Percentiles rank a stretch among this genome's conserved stretches.
Evolutionary conservation across 2,113 vertebrate species (phyloP).

Genomic region (Stigmatopora argus): DNA sequence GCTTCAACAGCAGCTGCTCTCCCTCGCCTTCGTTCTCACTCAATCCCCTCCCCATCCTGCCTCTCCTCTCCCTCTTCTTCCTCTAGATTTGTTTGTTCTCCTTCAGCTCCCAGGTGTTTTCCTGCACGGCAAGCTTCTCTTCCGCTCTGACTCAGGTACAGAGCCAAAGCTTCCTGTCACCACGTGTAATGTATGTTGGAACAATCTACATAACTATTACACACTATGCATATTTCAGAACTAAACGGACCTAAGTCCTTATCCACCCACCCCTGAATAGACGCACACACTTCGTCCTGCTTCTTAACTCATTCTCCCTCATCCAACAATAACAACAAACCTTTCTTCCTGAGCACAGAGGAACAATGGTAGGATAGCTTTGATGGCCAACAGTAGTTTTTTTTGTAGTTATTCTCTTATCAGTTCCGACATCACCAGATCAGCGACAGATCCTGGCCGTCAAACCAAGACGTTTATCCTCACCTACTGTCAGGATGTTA

Average conservation of each 20-base stretch:
- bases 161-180: slow-evolving; percentile 19
- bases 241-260: neutral
- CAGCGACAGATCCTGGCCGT: slow-evolving; percentile 47
- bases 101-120: slow-evolving; percentile 66
- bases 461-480: slow-evolving; percentile 13
- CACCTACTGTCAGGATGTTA: slow-evolving; percentile 26
- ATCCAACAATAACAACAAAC: slow-evolving; percentile 74
- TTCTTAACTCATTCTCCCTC: slow-evolving; percentile 38
- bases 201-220: slow-evolving; percentile 3
- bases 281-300: slow-evolving; percentile 14
- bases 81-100: slow-evolving; percentile 65
- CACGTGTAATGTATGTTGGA: neutral
- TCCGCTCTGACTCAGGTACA: slow-evolving; percentile 66
- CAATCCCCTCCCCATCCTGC: slow-evolving; percentile 51
- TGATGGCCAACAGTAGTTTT: slow-evolving; percentile 61
- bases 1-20: slow-evolving; percentile 42
- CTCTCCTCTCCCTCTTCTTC: slow-evolving; percentile 50
- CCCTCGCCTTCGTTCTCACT: slow-evolving; percentile 19
- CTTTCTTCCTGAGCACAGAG: slow-evolving; percentile 63
- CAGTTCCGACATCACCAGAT: slow-evolving; percentile 37
- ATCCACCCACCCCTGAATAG: neutral
- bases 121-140: slow-evolving; percentile 52
- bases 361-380: slow-evolving; percentile 76
- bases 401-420: slow-evolving; percentile 53
- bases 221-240: neutral